These are phyloP conservation scores for Drosophila sp. DNA, from an alignment of 1,140 invertebrate species.

Conservation along the genomic window DNA sequence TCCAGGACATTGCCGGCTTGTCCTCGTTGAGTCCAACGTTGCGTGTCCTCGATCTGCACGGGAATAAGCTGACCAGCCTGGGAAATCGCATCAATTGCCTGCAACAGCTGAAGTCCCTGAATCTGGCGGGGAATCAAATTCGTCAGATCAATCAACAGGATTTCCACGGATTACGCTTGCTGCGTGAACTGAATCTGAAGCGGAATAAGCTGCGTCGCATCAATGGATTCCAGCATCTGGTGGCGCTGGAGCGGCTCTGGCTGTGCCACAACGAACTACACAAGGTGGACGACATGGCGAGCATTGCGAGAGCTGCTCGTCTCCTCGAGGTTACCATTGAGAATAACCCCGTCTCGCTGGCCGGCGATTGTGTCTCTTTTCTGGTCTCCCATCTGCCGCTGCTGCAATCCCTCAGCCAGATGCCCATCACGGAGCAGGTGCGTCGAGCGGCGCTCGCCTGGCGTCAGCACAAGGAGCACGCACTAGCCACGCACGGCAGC, in stretches of 20 bases:
- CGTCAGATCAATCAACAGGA: slow-evolving; percentile 89
- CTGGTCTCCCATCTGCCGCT: slow-evolving; percentile 91
- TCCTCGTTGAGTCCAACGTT: slow-evolving; percentile 63
- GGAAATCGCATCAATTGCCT: slow-evolving; percentile 86
- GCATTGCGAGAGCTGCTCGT: slow-evolving; percentile 89
- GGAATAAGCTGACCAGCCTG: slow-evolving; percentile 90
- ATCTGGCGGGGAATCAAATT: slow-evolving; percentile 95
- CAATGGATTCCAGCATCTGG: slow-evolving; percentile 91
- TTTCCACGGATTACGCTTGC: slow-evolving; percentile 90
- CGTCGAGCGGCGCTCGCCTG: slow-evolving; percentile 90
- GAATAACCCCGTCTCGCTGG: slow-evolving; percentile 92
- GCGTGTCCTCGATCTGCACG: slow-evolving; percentile 94
- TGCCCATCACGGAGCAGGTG: slow-evolving; percentile 91
- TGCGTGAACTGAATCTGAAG: slow-evolving; percentile 94
- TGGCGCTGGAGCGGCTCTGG: slow-evolving; percentile 79
- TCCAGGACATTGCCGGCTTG: slow-evolving; percentile 85
- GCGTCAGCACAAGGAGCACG: slow-evolving; percentile 90
- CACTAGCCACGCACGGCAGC: slow-evolving; percentile 88
- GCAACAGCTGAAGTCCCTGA: slow-evolving; percentile 93
- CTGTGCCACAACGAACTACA: slow-evolving; percentile 84
- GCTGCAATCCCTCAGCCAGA: slow-evolving; percentile 88
- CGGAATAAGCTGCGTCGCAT: slow-evolving; percentile 93
- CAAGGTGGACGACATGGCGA: slow-evolving; percentile 93
- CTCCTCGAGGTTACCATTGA: slow-evolving; percentile 93
- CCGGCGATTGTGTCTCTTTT: slow-evolving; percentile 91